Evolutionary conservation across 1,140 invertebrate genomes (phyloP), one percentile per base, ranked within the genome.

Genomic region (Drosophila obscura): DNA sequence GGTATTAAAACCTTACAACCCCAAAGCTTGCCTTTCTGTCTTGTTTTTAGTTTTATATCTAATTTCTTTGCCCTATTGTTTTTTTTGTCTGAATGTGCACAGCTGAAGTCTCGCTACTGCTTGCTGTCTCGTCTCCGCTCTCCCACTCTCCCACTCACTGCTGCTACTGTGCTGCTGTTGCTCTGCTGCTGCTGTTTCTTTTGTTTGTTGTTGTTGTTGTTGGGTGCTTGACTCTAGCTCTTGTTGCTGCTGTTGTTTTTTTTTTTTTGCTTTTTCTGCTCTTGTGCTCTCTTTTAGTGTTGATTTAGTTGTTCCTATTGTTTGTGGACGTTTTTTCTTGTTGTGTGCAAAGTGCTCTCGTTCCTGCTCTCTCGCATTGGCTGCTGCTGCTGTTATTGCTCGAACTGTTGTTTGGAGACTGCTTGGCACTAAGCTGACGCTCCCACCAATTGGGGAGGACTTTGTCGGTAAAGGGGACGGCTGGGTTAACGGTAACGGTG

Each of bases 351-450:
- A 77, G 65, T 48, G 63, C 59, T 72, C 15, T 11, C 59, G 44
- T 44, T 64, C 41, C 58, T 50, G n/a, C 43, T 28, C 13, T 35
- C 16, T 6, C 24, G 19, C 48, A 24, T 53, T 60, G 19, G 6
- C 26, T 48, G 19, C 48, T 56, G 13, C 35, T 46, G 8, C 7
- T 45, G 16, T 39, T 65, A 31, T n/a, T 56, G 39, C 39, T 80
- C 28, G 51, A 73, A 45, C 60, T 80, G 71, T 80, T 76, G 71
- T 82, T 83, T 65, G 45, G 44, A 62, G 63, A 81, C 65, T 81
- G 63, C 63, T 79, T 78, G 79, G 72, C 79, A 81, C 59, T 81
- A 81, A 81, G 79, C 78, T 81, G 74, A 77, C 67, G 50, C 44
- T 46, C n/a, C 4, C 44, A 15, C 15, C 16, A 19, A 19, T 53